Percentiles rank a stretch among this genome's conserved stretches.
Conservation (phyloP, 2,888 invertebrate species). For the Hypena proboscidalis region DNA sequence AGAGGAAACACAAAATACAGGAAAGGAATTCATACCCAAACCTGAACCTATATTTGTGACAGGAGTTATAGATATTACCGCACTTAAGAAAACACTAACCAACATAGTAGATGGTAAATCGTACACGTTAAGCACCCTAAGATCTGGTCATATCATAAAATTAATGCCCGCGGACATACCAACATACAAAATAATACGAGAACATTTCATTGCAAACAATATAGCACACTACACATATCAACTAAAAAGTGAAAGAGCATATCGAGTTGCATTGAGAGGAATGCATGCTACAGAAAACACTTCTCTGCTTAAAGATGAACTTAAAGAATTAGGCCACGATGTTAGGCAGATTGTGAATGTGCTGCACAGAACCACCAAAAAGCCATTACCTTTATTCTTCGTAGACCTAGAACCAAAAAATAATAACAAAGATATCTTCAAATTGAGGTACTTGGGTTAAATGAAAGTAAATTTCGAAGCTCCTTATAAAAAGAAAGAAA, state of each 20-base stretch:
- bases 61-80: too few relatives aligned
- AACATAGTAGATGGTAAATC: too few relatives aligned
- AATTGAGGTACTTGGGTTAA: not conserved
- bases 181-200: slow-evolving; percentile 2
- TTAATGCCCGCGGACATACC: not conserved
- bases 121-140: too few relatives aligned
- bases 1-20: too few relatives aligned
- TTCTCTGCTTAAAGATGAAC: slow-evolving; percentile 2
- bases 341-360: slow-evolving; percentile 8
- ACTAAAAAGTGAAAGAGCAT: slow-evolving; percentile 3
- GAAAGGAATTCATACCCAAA: too few relatives aligned
- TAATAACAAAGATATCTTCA: slow-evolving; percentile 10
- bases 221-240: slow-evolving; percentile 8
- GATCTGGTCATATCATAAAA: too few relatives aligned
- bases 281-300: slow-evolving; percentile 7
- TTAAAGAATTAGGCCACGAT: slow-evolving; percentile 2
- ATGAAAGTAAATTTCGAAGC: slow-evolving; percentile 11
- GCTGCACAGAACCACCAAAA: slow-evolving; percentile 6
- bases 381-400: slow-evolving; percentile 5
- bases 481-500: slow-evolving; percentile 8
- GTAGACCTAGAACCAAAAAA: slow-evolving; percentile 6
- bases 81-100: too few relatives aligned
- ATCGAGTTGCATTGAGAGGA: not conserved
- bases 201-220: slow-evolving; percentile 10
- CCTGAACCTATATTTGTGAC: too few relatives aligned